Evolutionary conservation across 2,797 vertebrate species (phyloP).

Genomic region (Okamejei kenojei): DNA sequence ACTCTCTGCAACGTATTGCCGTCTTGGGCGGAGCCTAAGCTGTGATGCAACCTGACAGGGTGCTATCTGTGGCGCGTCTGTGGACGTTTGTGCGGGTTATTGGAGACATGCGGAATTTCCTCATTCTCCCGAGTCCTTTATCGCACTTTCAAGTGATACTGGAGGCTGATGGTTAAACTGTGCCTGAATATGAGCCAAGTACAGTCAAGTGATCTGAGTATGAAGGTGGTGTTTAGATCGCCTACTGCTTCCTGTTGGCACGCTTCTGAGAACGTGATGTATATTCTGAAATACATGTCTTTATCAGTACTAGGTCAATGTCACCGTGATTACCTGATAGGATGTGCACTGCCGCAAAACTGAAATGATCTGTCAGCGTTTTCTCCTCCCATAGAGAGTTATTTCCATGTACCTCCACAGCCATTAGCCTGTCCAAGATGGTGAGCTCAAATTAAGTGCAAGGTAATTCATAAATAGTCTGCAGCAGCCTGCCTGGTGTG

Average conservation of each 20-base stretch:
- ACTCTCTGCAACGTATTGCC: no score
- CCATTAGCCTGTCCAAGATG: slow-evolving; percentile 9
- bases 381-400: neutral
- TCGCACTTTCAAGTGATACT: neutral
- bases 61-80: no score
- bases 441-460: neutral
- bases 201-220: neutral
- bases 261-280: neutral
- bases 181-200: neutral
- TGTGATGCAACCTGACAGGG: no score
- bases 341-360: slow-evolving; percentile 4
- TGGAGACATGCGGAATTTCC: no score
- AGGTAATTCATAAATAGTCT: neutral
- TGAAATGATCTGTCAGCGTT: slow-evolving; percentile 1
- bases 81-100: no score
- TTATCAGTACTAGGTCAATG: neutral
- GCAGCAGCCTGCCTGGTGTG: neutral
- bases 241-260: neutral
- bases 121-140: no score
- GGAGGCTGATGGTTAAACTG: neutral
- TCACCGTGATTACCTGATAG: neutral
- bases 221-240: neutral
- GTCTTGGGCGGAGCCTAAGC: no score
- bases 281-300: neutral
- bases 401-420: slow-evolving; percentile 3